These are phyloP conservation scores for Sycon ciliatum DNA, from an alignment of 37 sponge, comb jelly and placozoan genomes.

Conservation along the genomic window DNA sequence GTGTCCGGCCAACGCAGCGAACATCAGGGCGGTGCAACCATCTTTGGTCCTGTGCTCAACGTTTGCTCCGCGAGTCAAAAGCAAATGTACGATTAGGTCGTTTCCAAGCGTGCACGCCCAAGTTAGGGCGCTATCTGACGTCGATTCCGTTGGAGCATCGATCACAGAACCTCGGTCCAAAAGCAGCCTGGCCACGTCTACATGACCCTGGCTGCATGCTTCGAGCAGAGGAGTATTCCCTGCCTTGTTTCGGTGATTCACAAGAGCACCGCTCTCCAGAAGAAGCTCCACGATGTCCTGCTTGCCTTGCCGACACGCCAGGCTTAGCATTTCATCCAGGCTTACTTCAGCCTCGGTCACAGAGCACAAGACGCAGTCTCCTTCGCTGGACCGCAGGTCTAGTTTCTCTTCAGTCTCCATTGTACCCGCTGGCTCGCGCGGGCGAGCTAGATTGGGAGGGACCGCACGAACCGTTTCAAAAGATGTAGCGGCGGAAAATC, in stretches of 20 bases:
- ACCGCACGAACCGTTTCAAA: too few relatives aligned
- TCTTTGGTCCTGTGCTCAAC: slow-evolving; percentile 96
- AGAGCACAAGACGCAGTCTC: too few relatives aligned
- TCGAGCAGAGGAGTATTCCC: slow-evolving; percentile 97
- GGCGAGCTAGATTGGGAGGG: too few relatives aligned
- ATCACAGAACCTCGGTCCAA: slow-evolving; percentile 86
- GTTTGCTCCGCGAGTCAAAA: slow-evolving; percentile 65
- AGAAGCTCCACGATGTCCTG: slow-evolving; percentile 96
- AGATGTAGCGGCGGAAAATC: too few relatives aligned
- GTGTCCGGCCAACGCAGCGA: slow-evolving; percentile 90
- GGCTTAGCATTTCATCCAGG: slow-evolving; percentile 95
- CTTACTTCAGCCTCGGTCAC: slow-evolving; percentile 84
- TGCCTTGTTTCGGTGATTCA: slow-evolving; percentile 88
- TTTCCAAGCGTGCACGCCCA: slow-evolving; percentile 99
- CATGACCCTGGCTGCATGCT: slow-evolving; percentile 98
- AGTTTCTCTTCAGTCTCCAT: too few relatives aligned
- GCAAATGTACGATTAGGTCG: slow-evolving; percentile 71
- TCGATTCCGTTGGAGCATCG: slow-evolving; percentile 88
- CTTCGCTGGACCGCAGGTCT: too few relatives aligned
- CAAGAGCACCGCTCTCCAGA: slow-evolving; percentile 91
- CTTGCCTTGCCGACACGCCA: slow-evolving; percentile 97
- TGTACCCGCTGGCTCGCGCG: too few relatives aligned
- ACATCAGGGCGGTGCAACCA: slow-evolving; percentile 97
- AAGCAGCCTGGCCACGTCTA: slow-evolving; percentile 66
- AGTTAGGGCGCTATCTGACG: slow-evolving; percentile 89